Percentiles rank a stretch among this genome's conserved stretches.
phyloP scores from a whole-genome alignment of 92 coral and sea anemone genomes.

The Porites evermanni region DNA sequence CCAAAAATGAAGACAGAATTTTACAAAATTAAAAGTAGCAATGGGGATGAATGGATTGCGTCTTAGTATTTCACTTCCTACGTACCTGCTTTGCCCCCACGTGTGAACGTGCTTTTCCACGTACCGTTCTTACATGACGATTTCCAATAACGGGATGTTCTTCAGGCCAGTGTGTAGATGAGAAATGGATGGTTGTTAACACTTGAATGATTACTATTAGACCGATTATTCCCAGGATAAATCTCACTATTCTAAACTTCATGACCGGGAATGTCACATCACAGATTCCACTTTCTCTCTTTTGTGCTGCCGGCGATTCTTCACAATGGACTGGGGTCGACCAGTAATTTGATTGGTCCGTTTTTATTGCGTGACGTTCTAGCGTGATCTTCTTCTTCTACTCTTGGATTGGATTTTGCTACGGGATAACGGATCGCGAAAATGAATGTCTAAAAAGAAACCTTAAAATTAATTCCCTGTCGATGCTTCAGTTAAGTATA shows the following conservation, averaged over 20 bases:
- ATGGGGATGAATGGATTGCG: too few relatives aligned
- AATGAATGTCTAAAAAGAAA: background rate
- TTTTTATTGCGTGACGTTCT: slow-evolving; percentile 27
- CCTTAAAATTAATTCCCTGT: background rate
- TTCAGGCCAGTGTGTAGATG: slow-evolving; percentile 88
- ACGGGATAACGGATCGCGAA: background rate
- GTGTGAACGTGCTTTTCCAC: slow-evolving; percentile 64
- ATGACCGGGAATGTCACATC: slow-evolving; percentile 61
- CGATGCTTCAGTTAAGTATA: background rate
- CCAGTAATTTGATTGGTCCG: slow-evolving; percentile 42
- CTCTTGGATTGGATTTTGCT: too few relatives aligned
- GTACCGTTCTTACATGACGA: slow-evolving; percentile 58
- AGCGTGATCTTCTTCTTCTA: background rate
- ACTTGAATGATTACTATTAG: slow-evolving; percentile 88
- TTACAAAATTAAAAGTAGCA: background rate
- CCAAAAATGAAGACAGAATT: background rate
- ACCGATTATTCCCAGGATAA: slow-evolving; percentile 82
- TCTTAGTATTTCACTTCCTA: background rate
- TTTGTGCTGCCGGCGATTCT: slow-evolving; percentile 23
- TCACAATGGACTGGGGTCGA: slow-evolving; percentile 27
- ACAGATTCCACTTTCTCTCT: background rate
- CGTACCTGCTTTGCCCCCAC: slow-evolving; percentile 59
- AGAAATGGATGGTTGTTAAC: slow-evolving; percentile 86
- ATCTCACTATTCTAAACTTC: slow-evolving; percentile 85
- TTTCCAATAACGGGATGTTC: slow-evolving; percentile 68